Evolutionary conservation across 2,113 vertebrate species (phyloP).

Genomic region (Asarcornis scutulata): DNA sequence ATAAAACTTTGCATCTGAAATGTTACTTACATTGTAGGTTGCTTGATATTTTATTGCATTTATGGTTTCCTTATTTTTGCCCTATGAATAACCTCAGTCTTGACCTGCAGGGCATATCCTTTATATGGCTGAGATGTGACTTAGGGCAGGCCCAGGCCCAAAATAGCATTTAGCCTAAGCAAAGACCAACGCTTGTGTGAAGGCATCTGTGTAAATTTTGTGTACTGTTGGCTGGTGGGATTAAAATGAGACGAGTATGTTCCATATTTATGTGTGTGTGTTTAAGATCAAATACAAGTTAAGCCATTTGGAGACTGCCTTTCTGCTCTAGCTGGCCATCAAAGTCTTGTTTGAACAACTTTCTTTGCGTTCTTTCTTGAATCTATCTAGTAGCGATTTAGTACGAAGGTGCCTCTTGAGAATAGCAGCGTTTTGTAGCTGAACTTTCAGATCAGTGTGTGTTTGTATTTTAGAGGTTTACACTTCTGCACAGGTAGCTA

Average conservation of each 20-base stretch:
- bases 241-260: not conserved
- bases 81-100: constrained; percentile 9
- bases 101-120: constrained; percentile 51
- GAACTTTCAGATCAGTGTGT: not conserved
- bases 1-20: constrained; percentile 11
- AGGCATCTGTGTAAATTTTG: not conserved
- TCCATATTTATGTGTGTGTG: not conserved
- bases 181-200: not conserved
- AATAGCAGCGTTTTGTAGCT: not conserved
- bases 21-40: not conserved
- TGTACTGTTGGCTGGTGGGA: not conserved
- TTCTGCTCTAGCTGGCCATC: not conserved
- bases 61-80: constrained; percentile 48
- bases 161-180: not conserved
- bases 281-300: not conserved
- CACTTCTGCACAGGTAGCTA: not conserved
- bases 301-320: not conserved
- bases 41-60: not conserved
- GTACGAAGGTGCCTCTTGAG: not conserved
- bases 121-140: constrained; percentile 32
- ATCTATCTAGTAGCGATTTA: not conserved
- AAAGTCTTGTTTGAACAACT: not conserved
- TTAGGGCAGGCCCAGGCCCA: no score
- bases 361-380: not conserved
- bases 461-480: not conserved